Base-by-base conservation (phyloP, 2,888 invertebrate species). In the Papilio gigon region DNA sequence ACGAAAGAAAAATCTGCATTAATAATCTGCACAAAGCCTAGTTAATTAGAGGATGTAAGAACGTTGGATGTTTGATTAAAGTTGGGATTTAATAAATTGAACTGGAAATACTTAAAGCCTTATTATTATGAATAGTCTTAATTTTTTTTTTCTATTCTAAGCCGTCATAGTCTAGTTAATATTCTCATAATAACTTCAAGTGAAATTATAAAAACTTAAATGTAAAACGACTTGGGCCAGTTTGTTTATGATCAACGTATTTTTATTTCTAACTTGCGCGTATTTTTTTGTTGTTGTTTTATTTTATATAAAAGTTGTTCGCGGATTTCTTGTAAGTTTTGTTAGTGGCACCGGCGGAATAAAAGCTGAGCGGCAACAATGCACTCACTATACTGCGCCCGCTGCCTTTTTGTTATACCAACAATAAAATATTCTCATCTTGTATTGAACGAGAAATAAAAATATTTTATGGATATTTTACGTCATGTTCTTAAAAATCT, bases 391-490 rank as follows among this genome's bases (percentile, higher is more conserved):
- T 50, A 50, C 62, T 40, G 30, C 50, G n/a, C 63, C 63, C 63
- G 63, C 22, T 63, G 63, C 63, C 63, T 63, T 63, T 63, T 63
- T 63, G 63, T 63, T 63, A 50, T 35, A 35, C 50, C 25, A 63
- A 63, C 50, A 63, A 63, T 63, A 63, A 63, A 53, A 63, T 63
- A 63, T 63, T 63, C 50, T 63, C 63, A 63, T 63, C 63, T 63
- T 25, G 50, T 63, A 63, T 63, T 63, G 63, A 63, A 63, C 63
- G 47, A 63, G 63, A 63, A 63, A 63, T 63, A 50, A 37, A 63
- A 63, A 63, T 50, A 63, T 63, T 50, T 63, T 63, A 63, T 63
- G 37, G 47, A 50, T 63, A 63, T 63, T 63, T 63, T 63, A 50
- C 50, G 35, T 33, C 50, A 53, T 50, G 50, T 63, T 47, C 63